Evolutionary conservation across 2,113 vertebrate species (phyloP).

Genomic region (Notiomystis cincta): DNA sequence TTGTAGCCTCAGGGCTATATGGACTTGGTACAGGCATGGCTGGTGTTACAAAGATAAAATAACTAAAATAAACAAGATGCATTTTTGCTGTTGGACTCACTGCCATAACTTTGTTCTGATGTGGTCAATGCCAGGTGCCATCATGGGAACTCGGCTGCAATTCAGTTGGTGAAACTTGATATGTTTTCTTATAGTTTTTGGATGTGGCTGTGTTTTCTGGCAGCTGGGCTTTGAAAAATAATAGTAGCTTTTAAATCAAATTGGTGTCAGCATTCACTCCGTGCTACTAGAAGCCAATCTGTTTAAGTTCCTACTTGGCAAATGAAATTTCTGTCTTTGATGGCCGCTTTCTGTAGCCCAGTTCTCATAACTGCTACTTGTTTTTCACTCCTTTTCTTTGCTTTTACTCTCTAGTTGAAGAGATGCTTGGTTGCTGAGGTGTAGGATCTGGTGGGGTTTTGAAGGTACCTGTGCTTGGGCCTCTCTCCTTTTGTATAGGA

Average conservation of each 20-base stretch:
- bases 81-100: background rate
- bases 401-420: background rate
- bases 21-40: background rate
- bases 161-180: background rate
- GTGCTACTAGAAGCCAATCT: constrained; percentile 9
- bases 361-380: background rate
- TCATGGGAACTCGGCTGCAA: background rate
- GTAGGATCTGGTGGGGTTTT: background rate
- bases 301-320: constrained; percentile 17
- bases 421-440: background rate
- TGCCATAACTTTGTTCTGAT: background rate
- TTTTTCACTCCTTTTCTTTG: background rate
- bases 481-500: background rate
- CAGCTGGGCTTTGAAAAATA: constrained; percentile 46
- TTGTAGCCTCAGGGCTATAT: background rate
- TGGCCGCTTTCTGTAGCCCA: background rate
- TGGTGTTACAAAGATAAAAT: background rate
- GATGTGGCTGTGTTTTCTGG: background rate
- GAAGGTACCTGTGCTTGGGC: background rate
- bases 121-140: background rate
- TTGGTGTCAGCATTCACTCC: background rate
- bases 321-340: background rate
- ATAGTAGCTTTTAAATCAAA: constrained; percentile 17
- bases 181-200: background rate
- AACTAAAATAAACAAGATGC: background rate